Percentiles rank a stretch among this genome's conserved stretches.
Evolutionary conservation across 2,113 vertebrate species (phyloP).

Genomic region (Eurypyga helias): DNA sequence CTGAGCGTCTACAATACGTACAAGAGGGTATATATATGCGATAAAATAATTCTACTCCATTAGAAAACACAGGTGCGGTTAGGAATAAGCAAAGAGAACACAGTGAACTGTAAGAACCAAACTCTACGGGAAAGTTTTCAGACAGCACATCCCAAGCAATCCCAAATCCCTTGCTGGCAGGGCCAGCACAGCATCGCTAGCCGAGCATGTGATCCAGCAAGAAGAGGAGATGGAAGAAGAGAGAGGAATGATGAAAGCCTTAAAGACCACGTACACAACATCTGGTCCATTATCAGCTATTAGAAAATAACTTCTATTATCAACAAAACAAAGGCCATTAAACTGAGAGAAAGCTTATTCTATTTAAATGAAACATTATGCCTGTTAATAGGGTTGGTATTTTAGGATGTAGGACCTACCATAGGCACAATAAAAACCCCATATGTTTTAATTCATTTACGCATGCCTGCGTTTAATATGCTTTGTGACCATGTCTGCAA

Average conservation of each 20-base stretch:
- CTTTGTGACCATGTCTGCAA: slow-evolving; percentile 78
- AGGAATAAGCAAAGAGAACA: not conserved
- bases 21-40: not conserved
- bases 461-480: slow-evolving; percentile 81
- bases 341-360: slow-evolving; percentile 16
- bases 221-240: not conserved
- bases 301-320: not conserved
- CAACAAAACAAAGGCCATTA: slow-evolving; percentile 28
- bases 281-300: slow-evolving; percentile 21
- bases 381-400: slow-evolving; percentile 20
- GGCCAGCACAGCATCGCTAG: not conserved
- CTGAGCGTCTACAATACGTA: not conserved
- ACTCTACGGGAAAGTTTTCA: not conserved
- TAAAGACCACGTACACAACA: not conserved
- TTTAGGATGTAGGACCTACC: slow-evolving; percentile 54
- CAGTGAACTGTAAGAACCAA: not conserved
- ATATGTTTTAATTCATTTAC: slow-evolving; percentile 86
- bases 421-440: slow-evolving; percentile 75
- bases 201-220: not conserved
- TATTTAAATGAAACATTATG: slow-evolving; percentile 44
- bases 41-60: not conserved
- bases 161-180: not conserved
- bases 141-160: not conserved
- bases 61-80: not conserved
- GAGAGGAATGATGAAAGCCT: not conserved